Evolutionary conservation across 2,888 invertebrate genomes (phyloP).

Genomic region (Chalcosyrphus nemorum): DNA sequence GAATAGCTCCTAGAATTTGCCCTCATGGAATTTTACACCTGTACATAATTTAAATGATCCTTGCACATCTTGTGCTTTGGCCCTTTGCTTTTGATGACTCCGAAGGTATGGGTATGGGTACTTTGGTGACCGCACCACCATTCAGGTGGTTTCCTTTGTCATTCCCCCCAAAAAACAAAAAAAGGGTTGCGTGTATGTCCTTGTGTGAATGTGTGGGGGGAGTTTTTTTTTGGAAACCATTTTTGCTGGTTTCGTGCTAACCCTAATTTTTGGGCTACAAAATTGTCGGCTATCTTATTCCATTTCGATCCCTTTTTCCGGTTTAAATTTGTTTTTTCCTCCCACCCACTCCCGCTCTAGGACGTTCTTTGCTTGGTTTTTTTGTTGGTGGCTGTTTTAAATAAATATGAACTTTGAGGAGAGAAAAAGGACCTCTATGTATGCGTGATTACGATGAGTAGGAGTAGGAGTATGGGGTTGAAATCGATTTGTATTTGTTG

Average conservation of each 20-base stretch:
- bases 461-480: slow-evolving; percentile 8
- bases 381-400: slow-evolving; percentile 51
- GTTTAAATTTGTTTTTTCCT: slow-evolving; percentile 41
- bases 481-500: slow-evolving; percentile 71
- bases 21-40: slow-evolving; percentile 70
- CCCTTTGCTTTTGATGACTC: slow-evolving; percentile 2
- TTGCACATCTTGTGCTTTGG: slow-evolving; percentile 41
- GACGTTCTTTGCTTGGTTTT: neutral
- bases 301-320: slow-evolving; percentile 62
- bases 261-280: slow-evolving; percentile 60
- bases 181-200: slow-evolving; percentile 12
- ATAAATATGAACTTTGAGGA: slow-evolving; percentile 52
- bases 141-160: slow-evolving; percentile 59
- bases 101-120: neutral
- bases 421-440: slow-evolving; percentile 4
- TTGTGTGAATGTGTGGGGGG: slow-evolving; percentile 1
- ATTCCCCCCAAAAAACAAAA: no score
- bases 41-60: slow-evolving; percentile 65
- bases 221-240: neutral
- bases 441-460: slow-evolving; percentile 46
- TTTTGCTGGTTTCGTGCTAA: slow-evolving; percentile 49
- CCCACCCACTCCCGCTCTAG: neutral
- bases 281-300: slow-evolving; percentile 69
- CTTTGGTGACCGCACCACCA: slow-evolving; percentile 35
- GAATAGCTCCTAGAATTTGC: slow-evolving; percentile 58